These are phyloP conservation scores for Macaria notata DNA, from an alignment of 2,888 invertebrate species.

Conservation along the genomic window DNA sequence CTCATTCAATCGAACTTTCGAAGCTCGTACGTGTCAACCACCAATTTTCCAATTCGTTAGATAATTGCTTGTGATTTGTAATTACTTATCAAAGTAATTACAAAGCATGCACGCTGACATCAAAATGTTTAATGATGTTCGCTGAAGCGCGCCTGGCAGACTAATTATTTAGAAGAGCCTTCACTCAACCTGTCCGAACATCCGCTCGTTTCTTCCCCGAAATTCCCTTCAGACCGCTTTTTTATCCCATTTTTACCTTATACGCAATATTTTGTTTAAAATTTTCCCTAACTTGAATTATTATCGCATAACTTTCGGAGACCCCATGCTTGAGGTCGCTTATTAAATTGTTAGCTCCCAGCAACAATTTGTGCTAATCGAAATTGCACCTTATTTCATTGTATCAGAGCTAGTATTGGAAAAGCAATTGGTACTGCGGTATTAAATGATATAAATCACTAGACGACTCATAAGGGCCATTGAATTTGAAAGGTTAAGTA, in stretches of 20 bases:
- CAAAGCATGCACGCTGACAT: conserved; percentile 8
- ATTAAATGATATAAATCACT: conserved; percentile 26
- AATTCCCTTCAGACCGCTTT: conserved; percentile 6
- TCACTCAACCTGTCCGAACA: conserved; percentile 15
- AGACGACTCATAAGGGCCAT: conserved; percentile 22
- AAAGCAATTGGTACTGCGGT: conserved; percentile 5
- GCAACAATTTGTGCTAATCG: background rate
- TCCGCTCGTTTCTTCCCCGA: conserved; percentile 23
- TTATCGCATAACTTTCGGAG: conserved; percentile 6
- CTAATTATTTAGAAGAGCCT: conserved; percentile 22
- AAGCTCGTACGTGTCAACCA: no score
- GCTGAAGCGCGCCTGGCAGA: conserved; percentile 14
- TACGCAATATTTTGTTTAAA: background rate
- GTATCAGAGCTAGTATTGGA: conserved; percentile 7
- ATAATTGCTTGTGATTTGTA: conserved; percentile 16
- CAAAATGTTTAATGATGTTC: conserved; percentile 7
- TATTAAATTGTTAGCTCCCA: conserved; percentile 9
- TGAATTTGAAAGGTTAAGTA: conserved; percentile 27
- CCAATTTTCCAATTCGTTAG: conserved; percentile 11
- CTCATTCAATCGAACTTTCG: no score
- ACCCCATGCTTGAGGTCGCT: background rate
- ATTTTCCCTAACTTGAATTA: conserved; percentile 11
- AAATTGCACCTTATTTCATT: background rate
- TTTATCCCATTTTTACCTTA: conserved; percentile 7
- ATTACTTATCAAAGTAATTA: conserved; percentile 15